phyloP scores from a whole-genome alignment of 2,113 vertebrate species.

The Dasyornis broadbenti region DNA sequence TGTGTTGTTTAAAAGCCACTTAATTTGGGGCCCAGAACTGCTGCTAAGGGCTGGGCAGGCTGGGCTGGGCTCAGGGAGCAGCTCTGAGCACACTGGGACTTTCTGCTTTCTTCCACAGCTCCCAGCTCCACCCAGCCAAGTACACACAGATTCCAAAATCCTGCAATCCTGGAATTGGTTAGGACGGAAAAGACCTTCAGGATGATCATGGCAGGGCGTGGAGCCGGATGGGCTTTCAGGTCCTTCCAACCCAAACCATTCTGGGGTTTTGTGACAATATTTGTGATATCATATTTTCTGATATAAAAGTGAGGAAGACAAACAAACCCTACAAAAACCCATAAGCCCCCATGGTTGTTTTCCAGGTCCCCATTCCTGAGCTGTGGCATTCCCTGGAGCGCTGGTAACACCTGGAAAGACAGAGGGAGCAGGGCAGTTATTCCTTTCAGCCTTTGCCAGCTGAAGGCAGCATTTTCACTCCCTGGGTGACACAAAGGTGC shows the following conservation, averaged over 20 bases:
- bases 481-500: fast-evolving
- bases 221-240: not conserved
- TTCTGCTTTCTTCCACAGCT: not conserved
- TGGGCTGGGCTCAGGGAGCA: not conserved
- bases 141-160: not conserved
- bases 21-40: fast-evolving
- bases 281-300: too few relatives aligned
- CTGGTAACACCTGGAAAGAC: fast-evolving
- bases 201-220: not conserved
- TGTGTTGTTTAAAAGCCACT: not conserved
- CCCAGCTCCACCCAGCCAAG: not conserved
- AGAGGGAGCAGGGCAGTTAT: fast-evolving
- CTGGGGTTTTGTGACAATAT: not conserved
- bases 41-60: not conserved
- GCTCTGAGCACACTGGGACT: fast-evolving
- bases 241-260: not conserved
- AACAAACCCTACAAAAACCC: fast-evolving
- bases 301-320: not conserved
- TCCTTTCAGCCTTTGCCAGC: not conserved
- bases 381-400: fast-evolving
- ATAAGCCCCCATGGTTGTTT: fast-evolving
- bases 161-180: not conserved
- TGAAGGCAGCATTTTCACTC: fast-evolving
- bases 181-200: not conserved
- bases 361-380: not conserved